phyloP scores from a whole-genome alignment of 2,113 vertebrate genomes.

The Philantomba maxwellii region DNA sequence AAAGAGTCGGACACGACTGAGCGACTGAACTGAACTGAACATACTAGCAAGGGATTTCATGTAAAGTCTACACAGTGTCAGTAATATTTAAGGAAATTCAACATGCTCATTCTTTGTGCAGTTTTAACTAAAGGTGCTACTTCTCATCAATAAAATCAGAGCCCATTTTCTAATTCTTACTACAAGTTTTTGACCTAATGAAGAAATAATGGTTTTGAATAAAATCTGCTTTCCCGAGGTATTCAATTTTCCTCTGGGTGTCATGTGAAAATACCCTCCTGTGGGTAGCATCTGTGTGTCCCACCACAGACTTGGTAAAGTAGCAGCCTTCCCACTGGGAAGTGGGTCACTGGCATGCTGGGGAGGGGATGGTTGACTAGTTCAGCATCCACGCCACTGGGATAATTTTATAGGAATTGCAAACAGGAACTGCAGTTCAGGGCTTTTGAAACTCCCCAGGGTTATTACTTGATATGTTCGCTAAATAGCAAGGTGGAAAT shows the following conservation, averaged over 20 bases:
- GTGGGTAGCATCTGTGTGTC: not conserved
- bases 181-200: not conserved
- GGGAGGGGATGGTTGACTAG: not conserved
- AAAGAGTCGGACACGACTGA: too few species aligned
- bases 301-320: not conserved
- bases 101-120: not conserved
- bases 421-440: not conserved
- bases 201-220: not conserved
- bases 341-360: not conserved
- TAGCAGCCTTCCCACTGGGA: not conserved
- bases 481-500: constrained; percentile 33
- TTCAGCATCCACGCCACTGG: not conserved
- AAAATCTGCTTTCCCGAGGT: not conserved
- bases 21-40: too few species aligned
- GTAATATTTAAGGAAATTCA: not conserved
- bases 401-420: not conserved
- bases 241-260: not conserved
- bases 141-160: not conserved
- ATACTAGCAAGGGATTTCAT: not conserved
- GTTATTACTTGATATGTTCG: constrained; percentile 32
- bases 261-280: not conserved
- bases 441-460: constrained; percentile 34
- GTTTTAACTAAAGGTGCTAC: not conserved
- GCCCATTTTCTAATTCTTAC: not conserved
- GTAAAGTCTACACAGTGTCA: not conserved